Evolutionary conservation across 37 sponge, comb jelly and placozoan species (phyloP).

Genomic region (Theonella swinhoei): DNA sequence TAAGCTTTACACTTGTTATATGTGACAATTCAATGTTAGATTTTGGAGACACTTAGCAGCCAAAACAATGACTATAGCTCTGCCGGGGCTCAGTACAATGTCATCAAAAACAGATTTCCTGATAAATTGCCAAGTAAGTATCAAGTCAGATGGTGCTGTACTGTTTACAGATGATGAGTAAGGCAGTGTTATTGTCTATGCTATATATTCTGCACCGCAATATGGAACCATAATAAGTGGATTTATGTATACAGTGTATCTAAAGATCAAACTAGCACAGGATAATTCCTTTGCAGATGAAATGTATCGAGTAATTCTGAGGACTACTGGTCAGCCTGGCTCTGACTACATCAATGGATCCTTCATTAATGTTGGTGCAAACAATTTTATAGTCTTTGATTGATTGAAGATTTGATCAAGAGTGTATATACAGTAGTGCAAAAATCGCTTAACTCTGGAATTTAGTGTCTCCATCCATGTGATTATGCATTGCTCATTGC

Average conservation of each 20-base stretch:
- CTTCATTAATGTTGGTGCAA: background rate
- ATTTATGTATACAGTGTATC: too few species aligned
- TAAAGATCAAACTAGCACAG: too few species aligned
- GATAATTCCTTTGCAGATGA: slow-evolving; percentile 2
- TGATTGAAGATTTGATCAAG: too few species aligned
- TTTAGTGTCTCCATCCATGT: too few species aligned
- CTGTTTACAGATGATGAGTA: too few species aligned
- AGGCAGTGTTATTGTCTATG: too few species aligned
- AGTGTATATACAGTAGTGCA: too few species aligned
- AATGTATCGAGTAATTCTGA: background rate
- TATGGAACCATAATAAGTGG: background rate
- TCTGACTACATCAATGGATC: slow-evolving; percentile 21
- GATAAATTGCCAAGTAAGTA: background rate
- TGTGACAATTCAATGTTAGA: slow-evolving; percentile 9
- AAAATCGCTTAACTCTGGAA: too few species aligned
- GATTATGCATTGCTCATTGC: too few species aligned
- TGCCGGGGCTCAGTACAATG: background rate
- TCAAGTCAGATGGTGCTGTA: background rate
- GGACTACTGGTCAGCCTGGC: slow-evolving; percentile 10
- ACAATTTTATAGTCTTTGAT: too few species aligned
- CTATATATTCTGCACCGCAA: too few species aligned
- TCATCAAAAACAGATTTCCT: background rate
- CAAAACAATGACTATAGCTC: background rate
- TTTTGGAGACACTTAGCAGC: slow-evolving; percentile 62
- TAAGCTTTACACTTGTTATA: background rate